Percentiles rank a stretch among this genome's conserved stretches.
phyloP scores from a whole-genome alignment of 2,888 invertebrate genomes.

The Drosophila falleni region DNA sequence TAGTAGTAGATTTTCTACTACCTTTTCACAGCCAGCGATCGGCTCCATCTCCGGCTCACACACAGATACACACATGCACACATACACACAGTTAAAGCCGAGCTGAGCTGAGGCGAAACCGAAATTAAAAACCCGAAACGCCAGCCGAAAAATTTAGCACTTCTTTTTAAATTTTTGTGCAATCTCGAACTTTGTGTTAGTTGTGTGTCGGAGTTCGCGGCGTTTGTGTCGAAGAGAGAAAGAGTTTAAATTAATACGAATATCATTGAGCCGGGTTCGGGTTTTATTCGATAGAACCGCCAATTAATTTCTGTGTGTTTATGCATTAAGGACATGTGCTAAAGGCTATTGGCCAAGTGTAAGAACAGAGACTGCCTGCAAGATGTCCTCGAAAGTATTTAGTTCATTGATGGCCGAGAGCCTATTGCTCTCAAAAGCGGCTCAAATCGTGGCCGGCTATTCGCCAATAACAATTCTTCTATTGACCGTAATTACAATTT shows the following conservation, averaged over 20 bases:
- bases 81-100: constrained; percentile 48
- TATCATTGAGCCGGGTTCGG: constrained; percentile 33
- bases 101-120: constrained; percentile 48
- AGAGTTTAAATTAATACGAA: constrained; percentile 23
- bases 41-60: constrained; percentile 51
- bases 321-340: constrained; percentile 44
- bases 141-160: constrained; percentile 76
- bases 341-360: constrained; percentile 23
- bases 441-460: constrained; percentile 81
- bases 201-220: constrained; percentile 81
- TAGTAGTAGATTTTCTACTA: constrained; percentile 60
- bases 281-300: constrained; percentile 2
- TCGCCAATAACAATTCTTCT: constrained; percentile 83
- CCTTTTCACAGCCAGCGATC: constrained; percentile 47
- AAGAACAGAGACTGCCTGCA: constrained; percentile 19
- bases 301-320: constrained; percentile 12
- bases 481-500: constrained; percentile 70
- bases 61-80: constrained; percentile 15
- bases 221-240: constrained; percentile 49
- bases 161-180: constrained; percentile 85
- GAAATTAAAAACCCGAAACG: constrained; percentile 62
- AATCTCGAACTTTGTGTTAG: constrained; percentile 83
- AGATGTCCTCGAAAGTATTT: constrained; percentile 82
- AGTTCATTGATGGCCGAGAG: constrained; percentile 82
- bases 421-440: constrained; percentile 80